Conservation (phyloP, 2,797 vertebrate species). For the Champsocephalus gunnari region DNA sequence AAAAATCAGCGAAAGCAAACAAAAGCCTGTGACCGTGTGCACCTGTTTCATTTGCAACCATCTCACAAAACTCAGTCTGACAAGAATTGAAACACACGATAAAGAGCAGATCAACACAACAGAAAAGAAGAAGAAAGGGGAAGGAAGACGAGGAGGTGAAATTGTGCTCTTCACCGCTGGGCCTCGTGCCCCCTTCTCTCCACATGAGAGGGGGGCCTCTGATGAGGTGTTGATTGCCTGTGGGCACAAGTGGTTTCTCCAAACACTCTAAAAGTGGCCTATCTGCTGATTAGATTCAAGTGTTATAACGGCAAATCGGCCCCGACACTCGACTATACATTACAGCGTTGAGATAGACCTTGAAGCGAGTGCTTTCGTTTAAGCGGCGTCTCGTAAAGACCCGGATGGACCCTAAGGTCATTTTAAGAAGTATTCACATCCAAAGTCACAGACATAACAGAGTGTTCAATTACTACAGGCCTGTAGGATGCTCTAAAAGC, state of each 20-base stretch:
- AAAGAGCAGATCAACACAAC: constrained; percentile 2
- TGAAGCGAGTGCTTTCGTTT: constrained; percentile 61
- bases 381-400: constrained; percentile 43
- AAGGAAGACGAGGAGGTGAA: constrained; percentile 66
- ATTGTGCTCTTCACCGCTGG: constrained; percentile 69
- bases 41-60: background rate
- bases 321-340: constrained; percentile 68
- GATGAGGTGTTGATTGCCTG: constrained; percentile 85
- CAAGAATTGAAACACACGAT: background rate
- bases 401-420: constrained; percentile 47
- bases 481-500: background rate
- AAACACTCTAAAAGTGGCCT: constrained; percentile 78
- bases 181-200: constrained; percentile 64
- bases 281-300: constrained; percentile 82
- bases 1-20: background rate
- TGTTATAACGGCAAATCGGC: constrained; percentile 78
- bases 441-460: constrained; percentile 1
- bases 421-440: constrained; percentile 38
- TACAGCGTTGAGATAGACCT: constrained; percentile 55
- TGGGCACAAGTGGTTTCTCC: constrained; percentile 81
- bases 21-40: background rate
- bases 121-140: constrained; percentile 20
- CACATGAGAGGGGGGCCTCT: constrained; percentile 73
- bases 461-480: constrained; percentile 15
- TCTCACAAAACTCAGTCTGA: background rate